A percentile compares a stretch with the other conserved stretches of the same genome.
These are phyloP conservation scores for Caenorhabditis elegans DNA, from an alignment of 1,140 invertebrate genomes.

Conservation along the genomic window WBcel235 BX284606.5:1513501-1514000, in stretches of 20 bases:
- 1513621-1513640: too few species aligned
- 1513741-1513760: constrained; percentile 53
- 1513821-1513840: constrained; percentile 53
- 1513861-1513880: constrained; percentile 52
- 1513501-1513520: too few species aligned
- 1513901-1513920: neutral
- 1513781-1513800: constrained; percentile 52
- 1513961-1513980: constrained; percentile 66
- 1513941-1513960: constrained; percentile 61
- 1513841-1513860: constrained; percentile 57
- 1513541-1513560: too few species aligned
- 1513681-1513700: too few species aligned
- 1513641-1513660: too few species aligned
- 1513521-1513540: too few species aligned
- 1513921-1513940: constrained; percentile 56
- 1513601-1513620: too few species aligned
- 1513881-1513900: constrained; percentile 60
- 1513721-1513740: constrained; percentile 55
- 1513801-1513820: constrained; percentile 58
- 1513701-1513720: constrained; percentile 19
- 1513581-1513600: too few species aligned
- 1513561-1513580: too few species aligned
- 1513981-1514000: constrained; percentile 56
- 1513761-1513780: constrained; percentile 56
- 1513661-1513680: too few species aligned